Base-by-base conservation (phyloP, 1,140 invertebrate species). In the Nasonia vitripennis region DNA sequence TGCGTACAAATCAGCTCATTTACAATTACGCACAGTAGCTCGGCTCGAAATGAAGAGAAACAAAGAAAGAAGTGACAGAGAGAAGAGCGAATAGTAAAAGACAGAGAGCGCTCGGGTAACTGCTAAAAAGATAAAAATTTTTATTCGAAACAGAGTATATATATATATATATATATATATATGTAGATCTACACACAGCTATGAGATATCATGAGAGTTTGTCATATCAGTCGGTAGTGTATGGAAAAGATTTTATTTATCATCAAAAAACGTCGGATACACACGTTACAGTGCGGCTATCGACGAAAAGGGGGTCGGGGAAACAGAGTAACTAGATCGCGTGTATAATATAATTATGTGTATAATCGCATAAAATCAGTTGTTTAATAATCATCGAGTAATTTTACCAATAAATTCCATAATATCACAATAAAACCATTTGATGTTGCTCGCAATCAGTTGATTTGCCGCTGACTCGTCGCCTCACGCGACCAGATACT, bases 401-500 rank as follows among this genome's bases (percentile, higher is more conserved):
- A 92, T 92, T 45, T 45, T 90, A 91, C 88, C 91, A 91, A 91
- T 91, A 91, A 93, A 92, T 91, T 92, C 91, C 91, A 91, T 92
- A 91, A 91, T 93, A 93, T 93, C 92, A 93, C 92, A 93, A 93
- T 91, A 92, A 91, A 89, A 91, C 91, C 89, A 89, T 90, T 90
- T 89, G 83, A 84, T 84, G 77, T 27, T 37, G 78, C 84, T 79
- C 87, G 55, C 55, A 62, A 20, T 90, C 88, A 91, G 88, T 92
- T 90, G 89, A 90, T 90, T 87, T 91, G 45, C 1, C 68, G 68
- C 11, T n/a, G 68, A n/a, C 17, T 78, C 14, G 88, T 87, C 89
- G 34, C 68, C 11, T 67, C 23, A 14, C 71, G 45, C 45, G 81
- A 70, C 87, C 75, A 82, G 7, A 34, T 75, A 23, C 41, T 79